Evolutionary conservation across 1,140 invertebrate genomes (phyloP), one percentile per base, ranked within the genome.

Genomic region (Dryas iulia): DNA sequence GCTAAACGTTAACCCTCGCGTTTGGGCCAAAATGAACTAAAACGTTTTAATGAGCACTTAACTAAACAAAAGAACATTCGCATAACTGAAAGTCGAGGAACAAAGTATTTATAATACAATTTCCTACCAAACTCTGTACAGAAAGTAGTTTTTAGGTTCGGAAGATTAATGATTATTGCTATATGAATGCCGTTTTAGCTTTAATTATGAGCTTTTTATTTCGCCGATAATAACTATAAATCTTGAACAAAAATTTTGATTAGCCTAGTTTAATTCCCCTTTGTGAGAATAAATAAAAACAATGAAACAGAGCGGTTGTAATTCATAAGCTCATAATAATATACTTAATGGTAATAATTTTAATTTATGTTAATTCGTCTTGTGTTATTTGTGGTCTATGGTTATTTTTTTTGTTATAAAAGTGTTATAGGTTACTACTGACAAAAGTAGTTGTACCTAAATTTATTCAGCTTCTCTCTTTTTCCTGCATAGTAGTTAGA

Each of bases 201-300:
- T 76, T 78, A 76, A 78, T 78, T 72, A 78, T 78, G 71, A 73
- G n/a, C 58, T 69, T 78, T 66, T 78, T 78, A 73, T 73, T 69
- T 70, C 31, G 57, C 61, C 68, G 57, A 73, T 75, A 71, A 70
- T 53, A 59, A 12, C 39, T 69, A 72, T 73, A 72, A 74, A 72
- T 72, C 57, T 61, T 30, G 59, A 56, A 68, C 66, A 73, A 74
- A 75, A 75, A 73, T 75, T 65, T 69, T 74, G 60, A 71, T 73
- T 61, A 66, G 47, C 39, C 18, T 47, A 47, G 39, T 47, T 47
- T 10, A 18, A 47, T 47, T 10, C 18, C 14, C 39, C 21, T 47
- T 47, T 47, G 39, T 47, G 39, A 47, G 10, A 47, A 10, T 18
- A 14, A 35, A 35, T 35, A 47, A 47, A 47, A 47, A 21, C 14